Base-by-base conservation (phyloP, 1,140 invertebrate species). In the Popillia japonica region DNA sequence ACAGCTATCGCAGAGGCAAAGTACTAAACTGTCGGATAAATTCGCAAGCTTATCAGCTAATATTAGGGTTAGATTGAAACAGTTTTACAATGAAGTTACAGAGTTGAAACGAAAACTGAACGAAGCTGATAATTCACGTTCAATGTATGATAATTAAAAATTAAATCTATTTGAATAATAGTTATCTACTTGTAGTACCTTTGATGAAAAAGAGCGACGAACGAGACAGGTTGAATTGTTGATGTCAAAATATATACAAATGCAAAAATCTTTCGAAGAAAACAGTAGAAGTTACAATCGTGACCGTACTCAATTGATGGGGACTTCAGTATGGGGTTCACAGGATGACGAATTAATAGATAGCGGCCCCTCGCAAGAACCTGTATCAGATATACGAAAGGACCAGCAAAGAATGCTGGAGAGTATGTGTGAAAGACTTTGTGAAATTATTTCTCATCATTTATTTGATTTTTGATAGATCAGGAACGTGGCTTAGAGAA, bases 401-500 rank as follows among this genome's bases (percentile, higher is more conserved):
- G 80, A 82, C 14, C 85, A 86, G 75, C 80, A 83, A 76, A 75
- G 78, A 77, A 85, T 86, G 82, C 44, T 86, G 22, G 81, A 80
- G 78, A 83, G 85, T 86, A 83, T 6, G 17, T 55, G n/a, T 55
- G 17, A n/a, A 75, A 48, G 23, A 55, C 14, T 17, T 27, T 22
- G 41, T 20, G 23, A 40, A 40, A 14, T 74, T 76, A 17, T 76
- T 76, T 6, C 20, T 75, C 9, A 20, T 75, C 3, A 79, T 27
- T 76, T 75, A 20, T 34, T 11, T 75, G 40, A 72, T 42, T 75
- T 20, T 77, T 75, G 44, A 2, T 68, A 78, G 77, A 77, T 7
- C 68, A 76, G 72, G 72, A 79, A 41, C 44, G 34, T 81, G 94
- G 94, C 0, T 87, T 96, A 23, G 94, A 96, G 79, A 91, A 90